phyloP scores from a whole-genome alignment of 2,888 invertebrate genomes.

The Drosophila subsilvestris region DNA sequence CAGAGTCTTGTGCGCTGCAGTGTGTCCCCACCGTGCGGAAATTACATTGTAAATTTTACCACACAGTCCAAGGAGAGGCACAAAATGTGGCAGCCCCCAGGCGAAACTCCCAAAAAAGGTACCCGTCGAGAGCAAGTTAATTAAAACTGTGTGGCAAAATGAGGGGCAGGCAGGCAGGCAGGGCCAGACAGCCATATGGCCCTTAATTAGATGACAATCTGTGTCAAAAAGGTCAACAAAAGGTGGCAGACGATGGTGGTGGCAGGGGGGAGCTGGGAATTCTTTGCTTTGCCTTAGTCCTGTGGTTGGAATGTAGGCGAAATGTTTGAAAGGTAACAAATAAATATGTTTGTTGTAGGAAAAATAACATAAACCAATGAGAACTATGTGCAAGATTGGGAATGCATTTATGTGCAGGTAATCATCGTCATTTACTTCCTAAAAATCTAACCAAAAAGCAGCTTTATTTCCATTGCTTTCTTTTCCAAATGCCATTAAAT shows the following conservation, averaged over 20 bases:
- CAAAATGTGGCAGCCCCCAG: constrained; percentile 13
- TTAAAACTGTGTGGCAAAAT: constrained; percentile 28
- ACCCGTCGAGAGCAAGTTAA: constrained; percentile 34
- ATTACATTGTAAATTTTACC: constrained; percentile 73
- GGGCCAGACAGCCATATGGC: constrained; percentile 15
- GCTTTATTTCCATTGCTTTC: too few relatives aligned
- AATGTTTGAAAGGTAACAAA: too few relatives aligned
- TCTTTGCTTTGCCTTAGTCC: neutral
- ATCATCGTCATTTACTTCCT: too few relatives aligned
- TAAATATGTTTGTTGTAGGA: too few relatives aligned
- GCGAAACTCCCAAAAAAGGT: neutral
- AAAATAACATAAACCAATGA: too few relatives aligned
- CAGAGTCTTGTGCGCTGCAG: constrained; percentile 5
- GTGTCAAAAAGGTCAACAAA: constrained; percentile 10
- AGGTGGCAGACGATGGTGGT: neutral
- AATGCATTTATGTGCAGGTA: too few relatives aligned
- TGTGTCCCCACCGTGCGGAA: constrained; percentile 48
- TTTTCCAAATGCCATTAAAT: too few relatives aligned
- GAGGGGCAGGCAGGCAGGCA: constrained; percentile 5
- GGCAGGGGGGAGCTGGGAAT: too few relatives aligned
- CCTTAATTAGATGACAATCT: constrained; percentile 36
- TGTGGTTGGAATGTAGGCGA: too few relatives aligned
- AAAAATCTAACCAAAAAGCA: too few relatives aligned
- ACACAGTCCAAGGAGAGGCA: constrained; percentile 58
- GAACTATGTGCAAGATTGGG: too few relatives aligned